Conservation (phyloP, 2,888 invertebrate genomes). For the Agelastica alni region DNA sequence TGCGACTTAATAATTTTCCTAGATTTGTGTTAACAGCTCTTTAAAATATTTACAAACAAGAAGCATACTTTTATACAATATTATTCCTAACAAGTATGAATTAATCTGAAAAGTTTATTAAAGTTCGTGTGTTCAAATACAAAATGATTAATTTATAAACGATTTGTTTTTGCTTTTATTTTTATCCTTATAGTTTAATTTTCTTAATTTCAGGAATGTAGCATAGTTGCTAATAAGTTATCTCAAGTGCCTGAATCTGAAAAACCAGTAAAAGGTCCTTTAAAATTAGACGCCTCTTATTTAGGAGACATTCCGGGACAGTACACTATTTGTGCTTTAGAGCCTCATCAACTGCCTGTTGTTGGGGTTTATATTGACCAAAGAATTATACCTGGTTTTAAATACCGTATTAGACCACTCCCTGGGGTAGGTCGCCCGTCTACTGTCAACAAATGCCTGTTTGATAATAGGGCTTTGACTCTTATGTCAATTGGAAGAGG, state of each 20-base stretch:
- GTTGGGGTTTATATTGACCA: slow-evolving; percentile 75
- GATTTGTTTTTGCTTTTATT: too few species aligned
- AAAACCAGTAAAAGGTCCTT: slow-evolving; percentile 20
- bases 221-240: slow-evolving; percentile 12
- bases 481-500: slow-evolving; percentile 74
- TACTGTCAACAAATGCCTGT: slow-evolving; percentile 59
- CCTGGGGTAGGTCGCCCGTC: slow-evolving; percentile 55
- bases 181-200: not conserved
- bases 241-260: slow-evolving; percentile 5
- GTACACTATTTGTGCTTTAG: slow-evolving; percentile 65
- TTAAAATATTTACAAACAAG: too few species aligned
- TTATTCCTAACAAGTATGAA: too few species aligned
- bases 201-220: slow-evolving; percentile 30
- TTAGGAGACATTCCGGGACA: slow-evolving; percentile 70
- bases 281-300: slow-evolving; percentile 62
- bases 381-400: slow-evolving; percentile 73
- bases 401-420: slow-evolving; percentile 72
- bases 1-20: too few species aligned
- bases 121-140: too few species aligned
- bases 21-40: too few species aligned
- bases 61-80: too few species aligned
- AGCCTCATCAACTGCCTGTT: slow-evolving; percentile 68
- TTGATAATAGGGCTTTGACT: slow-evolving; percentile 68
- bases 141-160: too few species aligned
- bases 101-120: too few species aligned